Conservation (phyloP, 2,888 invertebrate genomes). For the Acanthosepion lycidas region DNA sequence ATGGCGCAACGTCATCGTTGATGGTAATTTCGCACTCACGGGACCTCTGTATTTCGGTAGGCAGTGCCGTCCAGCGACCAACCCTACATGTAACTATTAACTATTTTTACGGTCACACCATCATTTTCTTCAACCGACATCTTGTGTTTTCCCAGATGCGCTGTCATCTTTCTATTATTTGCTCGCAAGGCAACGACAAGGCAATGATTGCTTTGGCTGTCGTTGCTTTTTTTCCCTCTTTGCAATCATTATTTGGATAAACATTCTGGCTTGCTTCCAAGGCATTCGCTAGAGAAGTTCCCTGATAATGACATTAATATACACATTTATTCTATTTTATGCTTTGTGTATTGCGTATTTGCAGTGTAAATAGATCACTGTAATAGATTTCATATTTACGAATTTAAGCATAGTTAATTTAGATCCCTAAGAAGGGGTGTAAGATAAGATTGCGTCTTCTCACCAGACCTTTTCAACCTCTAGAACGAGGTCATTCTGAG, state of each 20-base stretch:
- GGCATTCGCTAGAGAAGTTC: too few species aligned
- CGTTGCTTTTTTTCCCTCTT: neutral
- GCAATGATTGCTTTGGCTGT: neutral
- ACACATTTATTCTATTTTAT: too few species aligned
- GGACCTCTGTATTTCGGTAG: neutral
- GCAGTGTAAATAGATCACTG: too few species aligned
- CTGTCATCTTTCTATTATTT: neutral
- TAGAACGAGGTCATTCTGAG: too few species aligned
- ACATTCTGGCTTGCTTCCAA: too few species aligned
- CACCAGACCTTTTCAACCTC: too few species aligned
- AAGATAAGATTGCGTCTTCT: too few species aligned
- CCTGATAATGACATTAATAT: too few species aligned
- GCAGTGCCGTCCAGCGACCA: neutral
- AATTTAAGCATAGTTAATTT: too few species aligned
- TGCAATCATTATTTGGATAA: neutral
- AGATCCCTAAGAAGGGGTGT: too few species aligned
- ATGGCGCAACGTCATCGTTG: neutral
- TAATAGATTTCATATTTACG: too few species aligned
- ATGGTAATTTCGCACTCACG: neutral
- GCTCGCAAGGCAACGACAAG: neutral
- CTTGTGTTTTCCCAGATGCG: neutral
- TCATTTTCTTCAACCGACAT: neutral
- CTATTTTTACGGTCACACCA: neutral
- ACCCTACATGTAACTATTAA: slow-evolving; percentile 11
- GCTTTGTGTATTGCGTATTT: too few species aligned